A percentile compares a stretch with the other conserved stretches of the same genome.
Evolutionary conservation across 2,888 invertebrate species (phyloP).

Genomic region (Drosophila colorata): DNA sequence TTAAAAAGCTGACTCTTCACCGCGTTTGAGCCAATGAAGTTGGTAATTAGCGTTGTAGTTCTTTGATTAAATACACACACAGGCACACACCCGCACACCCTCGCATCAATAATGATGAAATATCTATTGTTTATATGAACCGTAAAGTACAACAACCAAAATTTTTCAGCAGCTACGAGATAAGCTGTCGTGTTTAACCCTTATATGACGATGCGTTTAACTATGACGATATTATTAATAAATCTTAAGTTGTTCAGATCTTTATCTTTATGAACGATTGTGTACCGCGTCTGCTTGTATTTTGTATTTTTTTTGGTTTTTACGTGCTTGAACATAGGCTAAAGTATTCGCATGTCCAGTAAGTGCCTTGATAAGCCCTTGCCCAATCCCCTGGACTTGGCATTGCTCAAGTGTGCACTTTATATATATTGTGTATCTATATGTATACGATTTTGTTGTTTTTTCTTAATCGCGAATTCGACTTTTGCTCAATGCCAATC

Average conservation of each 20-base stretch:
- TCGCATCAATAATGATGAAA: conserved; percentile 23
- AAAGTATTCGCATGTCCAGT: conserved; percentile 19
- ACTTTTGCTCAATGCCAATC: conserved; percentile 33
- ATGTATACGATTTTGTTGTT: background rate
- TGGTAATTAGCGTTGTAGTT: conserved; percentile 58
- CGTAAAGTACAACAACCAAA: background rate
- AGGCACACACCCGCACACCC: conserved; percentile 2
- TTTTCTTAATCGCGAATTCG: conserved; percentile 32
- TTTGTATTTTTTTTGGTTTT: conserved; percentile 7
- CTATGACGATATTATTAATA: background rate
- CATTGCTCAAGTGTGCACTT: conserved; percentile 31
- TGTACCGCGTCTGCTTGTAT: conserved; percentile 5
- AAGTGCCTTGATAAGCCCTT: conserved; percentile 65
- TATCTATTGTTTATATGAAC: conserved; percentile 17
- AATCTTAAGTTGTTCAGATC: conserved; percentile 35
- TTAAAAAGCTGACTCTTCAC: conserved; percentile 30
- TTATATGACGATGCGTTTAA: background rate
- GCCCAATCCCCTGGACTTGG: conserved; percentile 38
- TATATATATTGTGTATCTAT: conserved; percentile 7
- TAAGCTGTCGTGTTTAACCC: conserved; percentile 14
- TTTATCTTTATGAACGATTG: conserved; percentile 42
- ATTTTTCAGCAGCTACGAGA: conserved; percentile 26
- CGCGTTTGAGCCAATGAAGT: conserved; percentile 40
- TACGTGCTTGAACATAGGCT: background rate
- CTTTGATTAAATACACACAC: conserved; percentile 55